These are phyloP conservation scores for Varecia variegata DNA, from an alignment of 2,797 vertebrate genomes.

Conservation along the genomic window DNA sequence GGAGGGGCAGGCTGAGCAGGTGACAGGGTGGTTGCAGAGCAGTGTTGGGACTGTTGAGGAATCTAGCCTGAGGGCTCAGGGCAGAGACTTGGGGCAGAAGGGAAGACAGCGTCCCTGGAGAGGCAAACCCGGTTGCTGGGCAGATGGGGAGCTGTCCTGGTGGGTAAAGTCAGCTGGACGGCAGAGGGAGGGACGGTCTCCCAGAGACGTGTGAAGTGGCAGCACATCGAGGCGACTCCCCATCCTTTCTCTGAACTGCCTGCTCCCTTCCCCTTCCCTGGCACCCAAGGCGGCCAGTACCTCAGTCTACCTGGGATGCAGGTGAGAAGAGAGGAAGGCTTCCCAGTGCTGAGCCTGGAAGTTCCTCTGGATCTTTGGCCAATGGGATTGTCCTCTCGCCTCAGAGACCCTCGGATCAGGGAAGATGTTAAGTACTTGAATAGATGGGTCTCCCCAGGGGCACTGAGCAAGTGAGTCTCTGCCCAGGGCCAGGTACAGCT, in stretches of 20 bases:
- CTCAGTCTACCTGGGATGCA: too few species aligned
- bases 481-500: not conserved
- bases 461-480: not conserved
- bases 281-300: not conserved
- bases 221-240: accelerated
- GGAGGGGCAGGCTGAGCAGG: too few species aligned
- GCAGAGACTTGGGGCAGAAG: not conserved
- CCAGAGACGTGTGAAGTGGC: too few species aligned
- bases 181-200: not conserved
- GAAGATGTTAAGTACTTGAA: not conserved
- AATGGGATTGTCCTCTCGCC: not conserved
- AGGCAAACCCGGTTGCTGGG: not conserved
- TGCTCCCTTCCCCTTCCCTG: not conserved
- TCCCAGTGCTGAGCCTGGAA: not conserved
- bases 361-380: not conserved
- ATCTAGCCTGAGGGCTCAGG: not conserved
- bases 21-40: not conserved
- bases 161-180: not conserved
- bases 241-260: not conserved
- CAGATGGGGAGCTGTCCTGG: not conserved
- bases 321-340: not conserved
- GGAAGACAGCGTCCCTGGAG: not conserved
- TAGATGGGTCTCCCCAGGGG: not conserved
- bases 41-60: not conserved
- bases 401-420: not conserved